phyloP scores from a whole-genome alignment of 2,797 vertebrate genomes.

The Bovichtus variegatus region DNA sequence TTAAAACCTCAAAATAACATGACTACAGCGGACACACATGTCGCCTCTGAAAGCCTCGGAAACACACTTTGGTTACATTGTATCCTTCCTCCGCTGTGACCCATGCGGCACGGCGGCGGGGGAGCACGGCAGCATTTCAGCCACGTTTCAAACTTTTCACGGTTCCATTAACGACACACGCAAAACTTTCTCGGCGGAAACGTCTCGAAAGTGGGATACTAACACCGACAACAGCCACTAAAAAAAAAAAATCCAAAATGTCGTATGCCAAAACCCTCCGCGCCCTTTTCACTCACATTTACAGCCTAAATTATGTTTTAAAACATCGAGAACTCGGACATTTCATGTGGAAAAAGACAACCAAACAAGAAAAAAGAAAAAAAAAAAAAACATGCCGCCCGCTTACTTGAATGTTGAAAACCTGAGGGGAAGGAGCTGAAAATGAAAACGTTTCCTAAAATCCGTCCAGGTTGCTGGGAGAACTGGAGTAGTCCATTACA shows the following conservation, averaged over 20 bases:
- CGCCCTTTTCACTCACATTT: conserved; percentile 78
- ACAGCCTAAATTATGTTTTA: conserved; percentile 25
- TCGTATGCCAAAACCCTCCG: conserved; percentile 46
- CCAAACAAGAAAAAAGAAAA: neutral
- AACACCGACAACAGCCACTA: neutral
- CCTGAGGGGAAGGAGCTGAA: conserved; percentile 62
- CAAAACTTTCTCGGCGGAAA: conserved; percentile 77
- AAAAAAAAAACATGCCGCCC: conserved; percentile 58
- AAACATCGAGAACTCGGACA: conserved; percentile 37
- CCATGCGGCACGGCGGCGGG: conserved; percentile 54
- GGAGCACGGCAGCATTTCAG: conserved; percentile 58
- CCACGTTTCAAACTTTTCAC: conserved; percentile 88
- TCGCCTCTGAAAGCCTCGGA: neutral
- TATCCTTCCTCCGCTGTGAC: neutral
- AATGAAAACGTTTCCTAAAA: conserved; percentile 84
- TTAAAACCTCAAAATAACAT: too few species aligned
- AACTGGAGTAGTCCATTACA: conserved; percentile 89
- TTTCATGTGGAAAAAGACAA: conserved; percentile 34
- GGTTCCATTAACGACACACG: conserved; percentile 69
- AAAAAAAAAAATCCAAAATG: conserved; percentile 26
- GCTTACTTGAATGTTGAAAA: conserved; percentile 85
- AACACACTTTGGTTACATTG: neutral
- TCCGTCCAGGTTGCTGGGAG: conserved; percentile 83
- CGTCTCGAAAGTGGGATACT: conserved; percentile 29
- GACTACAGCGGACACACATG: neutral